Percentiles rank a stretch among this genome's conserved stretches.
phyloP scores from a whole-genome alignment of 2,888 invertebrate species.

The Cremastobaeus sp. region DNA sequence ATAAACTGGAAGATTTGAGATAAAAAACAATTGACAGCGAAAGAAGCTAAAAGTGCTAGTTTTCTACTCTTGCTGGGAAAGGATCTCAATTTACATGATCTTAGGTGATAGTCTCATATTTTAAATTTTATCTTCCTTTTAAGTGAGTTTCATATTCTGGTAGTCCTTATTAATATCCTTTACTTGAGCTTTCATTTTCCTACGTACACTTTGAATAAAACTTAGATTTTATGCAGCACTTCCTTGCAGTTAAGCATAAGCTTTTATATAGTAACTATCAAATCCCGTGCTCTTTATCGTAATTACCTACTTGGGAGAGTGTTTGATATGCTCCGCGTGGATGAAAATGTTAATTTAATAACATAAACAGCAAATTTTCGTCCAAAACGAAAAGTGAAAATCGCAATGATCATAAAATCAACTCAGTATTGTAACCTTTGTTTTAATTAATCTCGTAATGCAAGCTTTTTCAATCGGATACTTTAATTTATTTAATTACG shows the following conservation, averaged over 20 bases:
- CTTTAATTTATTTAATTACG: no score
- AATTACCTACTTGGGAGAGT: constrained; percentile 25
- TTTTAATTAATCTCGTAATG: no score
- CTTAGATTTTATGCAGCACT: constrained; percentile 25
- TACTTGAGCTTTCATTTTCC: constrained; percentile 6
- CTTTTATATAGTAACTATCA: constrained; percentile 36
- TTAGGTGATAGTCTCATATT: no score
- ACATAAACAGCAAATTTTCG: constrained; percentile 11
- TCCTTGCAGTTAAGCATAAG: constrained; percentile 30
- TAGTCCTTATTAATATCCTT: constrained; percentile 5
- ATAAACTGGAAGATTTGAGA: no score
- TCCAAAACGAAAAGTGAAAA: constrained; percentile 8
- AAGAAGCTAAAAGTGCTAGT: no score
- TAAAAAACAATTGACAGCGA: no score
- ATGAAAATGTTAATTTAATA: constrained; percentile 33
- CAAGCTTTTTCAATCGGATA: no score
- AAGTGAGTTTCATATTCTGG: constrained; percentile 4
- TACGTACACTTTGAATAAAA: constrained; percentile 18
- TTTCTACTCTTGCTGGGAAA: no score
- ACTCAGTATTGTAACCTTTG: no score
- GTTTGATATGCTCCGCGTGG: constrained; percentile 1
- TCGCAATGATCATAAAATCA: neutral
- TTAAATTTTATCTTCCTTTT: neutral
- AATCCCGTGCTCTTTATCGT: constrained; percentile 32
- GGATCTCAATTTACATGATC: no score